Base-by-base conservation (phyloP, 2,888 invertebrate species). In the Ophion costatus region DNA sequence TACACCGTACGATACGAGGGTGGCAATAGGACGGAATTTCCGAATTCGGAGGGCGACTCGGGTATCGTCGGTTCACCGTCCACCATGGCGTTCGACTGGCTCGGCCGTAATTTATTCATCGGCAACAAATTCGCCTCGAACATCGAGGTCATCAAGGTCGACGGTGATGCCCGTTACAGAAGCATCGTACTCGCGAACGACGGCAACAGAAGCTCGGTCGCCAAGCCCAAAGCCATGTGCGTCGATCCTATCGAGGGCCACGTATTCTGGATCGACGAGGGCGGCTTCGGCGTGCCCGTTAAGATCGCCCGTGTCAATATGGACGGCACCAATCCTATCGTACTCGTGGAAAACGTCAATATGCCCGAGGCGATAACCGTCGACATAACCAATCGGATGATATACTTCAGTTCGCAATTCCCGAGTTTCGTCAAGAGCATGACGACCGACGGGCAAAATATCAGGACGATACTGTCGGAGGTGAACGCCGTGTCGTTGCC, bases 71-170 rank as follows among this genome's bases (percentile, higher is more conserved):
- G 99, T 0, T 97, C 98, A 0, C 98, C 99, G 0, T 97, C 97
- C 56, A 96, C 98, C 0, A 96, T 99, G 61, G 99, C 99, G 0
- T 98, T 99, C 91, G 99, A 99, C 93, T 99, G 99, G 99, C 95
- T 99, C 29, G 99, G 99, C 4, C 95, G 98, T 78, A 99, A 99
- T 94, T 94, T 99, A 56, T 99, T 97, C 93, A 96, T 99, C 93
- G 98, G 98, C 38, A 99, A 99, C 91, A 96, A 97, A 57, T 95
- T 96, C 2, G 98, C 98, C 1, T 97, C 98, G 78, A 98, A 98
- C 88, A 97, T 99, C 86, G 98, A 99, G 94, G 96, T 98, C 1
- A 95, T 98, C 0, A 96, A 97, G 87, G 96, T 98, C 0, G 98
- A 98, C 91, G 97, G 98, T 0, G 97, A 98, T 92, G 95, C 96